Percentiles rank a stretch among this genome's conserved stretches.
phyloP scores from a whole-genome alignment of 2,113 vertebrate genomes.

The Craseonycteris thonglongyai region DNA sequence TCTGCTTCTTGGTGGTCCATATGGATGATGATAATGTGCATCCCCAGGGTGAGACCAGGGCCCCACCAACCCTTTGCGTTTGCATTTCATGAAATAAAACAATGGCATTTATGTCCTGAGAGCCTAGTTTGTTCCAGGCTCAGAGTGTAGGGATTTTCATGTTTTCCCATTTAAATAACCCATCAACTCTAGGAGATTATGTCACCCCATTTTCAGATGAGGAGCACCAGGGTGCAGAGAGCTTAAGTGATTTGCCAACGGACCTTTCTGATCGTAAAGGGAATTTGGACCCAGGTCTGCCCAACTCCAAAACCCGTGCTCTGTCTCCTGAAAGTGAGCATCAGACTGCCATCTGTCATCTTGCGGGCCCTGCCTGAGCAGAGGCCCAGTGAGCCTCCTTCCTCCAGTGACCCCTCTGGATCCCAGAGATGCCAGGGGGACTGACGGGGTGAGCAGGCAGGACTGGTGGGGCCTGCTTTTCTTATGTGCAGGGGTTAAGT shows the following conservation, averaged over 20 bases:
- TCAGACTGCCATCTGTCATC: neutral
- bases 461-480: neutral
- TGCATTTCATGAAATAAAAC: neutral
- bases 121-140: neutral
- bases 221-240: neutral
- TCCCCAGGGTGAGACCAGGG: neutral
- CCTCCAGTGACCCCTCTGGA: neutral
- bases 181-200: neutral
- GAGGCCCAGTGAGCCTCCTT: neutral
- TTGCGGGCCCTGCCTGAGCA: neutral
- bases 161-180: neutral
- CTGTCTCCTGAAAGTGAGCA: neutral
- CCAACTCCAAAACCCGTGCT: neutral
- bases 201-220: neutral
- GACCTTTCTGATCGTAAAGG: neutral
- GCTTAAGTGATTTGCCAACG: neutral
- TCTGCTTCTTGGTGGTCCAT: fast-evolving
- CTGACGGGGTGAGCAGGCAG: neutral
- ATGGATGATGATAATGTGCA: neutral
- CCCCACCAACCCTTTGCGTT: neutral
- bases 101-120: neutral
- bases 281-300: neutral
- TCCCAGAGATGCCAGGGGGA: neutral
- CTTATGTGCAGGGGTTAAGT: neutral
- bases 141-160: neutral